These are phyloP conservation scores for Seriola quinqueradiata DNA, from an alignment of 2,113 vertebrate genomes.

Conservation along the genomic window DNA sequence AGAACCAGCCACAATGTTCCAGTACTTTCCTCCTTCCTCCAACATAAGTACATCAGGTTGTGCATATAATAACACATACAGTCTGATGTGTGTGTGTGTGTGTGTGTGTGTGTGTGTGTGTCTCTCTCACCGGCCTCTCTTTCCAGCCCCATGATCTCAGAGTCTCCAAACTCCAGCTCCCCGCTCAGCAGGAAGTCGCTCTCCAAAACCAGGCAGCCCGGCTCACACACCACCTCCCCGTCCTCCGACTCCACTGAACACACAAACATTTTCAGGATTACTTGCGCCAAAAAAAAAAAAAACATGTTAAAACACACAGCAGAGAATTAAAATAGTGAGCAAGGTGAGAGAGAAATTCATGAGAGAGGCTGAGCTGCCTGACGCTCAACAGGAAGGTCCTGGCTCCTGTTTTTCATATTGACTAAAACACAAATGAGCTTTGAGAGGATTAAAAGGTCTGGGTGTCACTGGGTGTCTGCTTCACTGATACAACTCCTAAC, in stretches of 20 bases:
- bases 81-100: constrained; percentile 4
- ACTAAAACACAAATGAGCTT: too few species aligned
- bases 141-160: constrained; percentile 75
- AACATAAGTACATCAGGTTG: too few species aligned
- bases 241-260: constrained; percentile 64
- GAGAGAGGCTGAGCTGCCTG: neutral
- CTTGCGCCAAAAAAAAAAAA: neutral
- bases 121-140: constrained; percentile 67
- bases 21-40: neutral
- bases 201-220: constrained; percentile 73
- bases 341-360: neutral
- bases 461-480: too few species aligned
- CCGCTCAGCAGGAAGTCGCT: constrained; percentile 78
- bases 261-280: neutral
- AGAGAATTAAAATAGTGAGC: neutral
- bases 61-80: neutral
- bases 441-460: too few species aligned
- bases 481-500: too few species aligned
- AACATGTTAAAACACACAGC: neutral
- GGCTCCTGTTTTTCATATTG: too few species aligned
- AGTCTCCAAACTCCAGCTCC: constrained; percentile 77
- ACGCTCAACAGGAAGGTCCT: too few species aligned
- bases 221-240: constrained; percentile 55
- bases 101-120: constrained; percentile 15
- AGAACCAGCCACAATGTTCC: too few species aligned